Conservation (phyloP, 2,113 vertebrate species). For the Chaetodon trifascialis region DNA sequence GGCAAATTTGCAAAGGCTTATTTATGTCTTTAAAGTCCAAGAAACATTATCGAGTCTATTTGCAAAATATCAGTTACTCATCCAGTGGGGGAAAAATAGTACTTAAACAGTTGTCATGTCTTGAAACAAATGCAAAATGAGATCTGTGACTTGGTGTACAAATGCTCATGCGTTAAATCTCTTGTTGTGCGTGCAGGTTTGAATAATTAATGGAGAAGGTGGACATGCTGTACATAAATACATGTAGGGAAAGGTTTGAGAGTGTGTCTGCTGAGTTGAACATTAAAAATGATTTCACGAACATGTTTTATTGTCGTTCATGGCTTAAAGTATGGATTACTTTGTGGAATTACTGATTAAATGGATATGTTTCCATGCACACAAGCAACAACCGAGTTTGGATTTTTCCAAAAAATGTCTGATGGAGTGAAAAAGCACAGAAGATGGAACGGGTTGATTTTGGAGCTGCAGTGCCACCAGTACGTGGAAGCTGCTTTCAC, state of each 20-base stretch:
- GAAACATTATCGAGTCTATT: not conserved
- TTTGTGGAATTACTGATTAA: too few species aligned
- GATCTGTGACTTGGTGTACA: not conserved
- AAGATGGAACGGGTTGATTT: too few species aligned
- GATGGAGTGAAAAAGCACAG: too few species aligned
- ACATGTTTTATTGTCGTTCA: too few species aligned
- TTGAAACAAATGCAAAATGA: not conserved
- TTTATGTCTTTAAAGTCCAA: not conserved
- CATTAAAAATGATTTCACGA: too few species aligned
- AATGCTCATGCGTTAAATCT: not conserved
- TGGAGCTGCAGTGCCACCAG: too few species aligned
- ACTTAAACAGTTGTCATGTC: not conserved
- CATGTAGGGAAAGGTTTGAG: not conserved
- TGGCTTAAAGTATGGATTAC: too few species aligned
- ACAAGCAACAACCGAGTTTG: too few species aligned
- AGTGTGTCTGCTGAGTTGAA: too few species aligned
- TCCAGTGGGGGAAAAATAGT: too few species aligned
- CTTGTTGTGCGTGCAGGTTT: not conserved
- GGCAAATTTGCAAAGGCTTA: not conserved
- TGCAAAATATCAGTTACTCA: not conserved
- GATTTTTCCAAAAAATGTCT: too few species aligned
- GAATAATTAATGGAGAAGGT: not conserved
- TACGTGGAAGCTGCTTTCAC: too few species aligned
- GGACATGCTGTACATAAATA: not conserved
- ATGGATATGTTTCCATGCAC: not conserved